Evolutionary conservation across 2,888 invertebrate genomes (phyloP), one percentile per base, ranked within the genome.

Genomic region (Entomobrya proxima): DNA sequence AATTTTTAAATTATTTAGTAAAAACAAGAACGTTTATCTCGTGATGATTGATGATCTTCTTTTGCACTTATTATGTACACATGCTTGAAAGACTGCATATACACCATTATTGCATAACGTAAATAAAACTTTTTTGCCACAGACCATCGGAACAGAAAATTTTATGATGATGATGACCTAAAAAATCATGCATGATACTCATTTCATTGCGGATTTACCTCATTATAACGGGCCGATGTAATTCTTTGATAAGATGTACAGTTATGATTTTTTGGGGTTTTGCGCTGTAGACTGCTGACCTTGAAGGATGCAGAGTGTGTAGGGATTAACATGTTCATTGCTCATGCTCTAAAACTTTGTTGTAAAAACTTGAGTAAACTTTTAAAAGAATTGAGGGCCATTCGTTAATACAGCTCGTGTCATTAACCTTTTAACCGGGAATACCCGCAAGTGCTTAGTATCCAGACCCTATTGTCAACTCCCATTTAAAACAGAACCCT

Each of bases 1-100:
- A 84, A 84, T 84, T 84, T 84, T 84, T 84, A 84, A 84, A 84
- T 84, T 84, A 84, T 84, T 84, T 84, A 84, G 84, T 84, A 84
- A 84, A 83, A 37, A 50, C 82, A 80, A 40, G 50, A 76, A 64
- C 74, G 82, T 76, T 83, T 84, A 83, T 75, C 75, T 76, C 82
- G 50, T 83, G 82, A 76, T 37, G 64, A 35, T 64, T n/a, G 72
- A 74, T 72, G 30, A 40, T 24, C 21, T 27, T 35, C 24, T 37
- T 2, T 18, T 24, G 11, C 52, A 27, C 69, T 67, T 69, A 67
- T 69, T 52, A 27, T 24, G 24, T 69, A 69, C 72, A 35, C 52
- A 77, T 58, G 44, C 76, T 18, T 18, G 30, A 30, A 40, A 24
- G 1, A 7, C 32, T 40, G n/a, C n/a, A n/a, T n/a, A n/a, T n/a